phyloP scores from a whole-genome alignment of 1,140 invertebrate species.

The Saxidomus purpurata region DNA sequence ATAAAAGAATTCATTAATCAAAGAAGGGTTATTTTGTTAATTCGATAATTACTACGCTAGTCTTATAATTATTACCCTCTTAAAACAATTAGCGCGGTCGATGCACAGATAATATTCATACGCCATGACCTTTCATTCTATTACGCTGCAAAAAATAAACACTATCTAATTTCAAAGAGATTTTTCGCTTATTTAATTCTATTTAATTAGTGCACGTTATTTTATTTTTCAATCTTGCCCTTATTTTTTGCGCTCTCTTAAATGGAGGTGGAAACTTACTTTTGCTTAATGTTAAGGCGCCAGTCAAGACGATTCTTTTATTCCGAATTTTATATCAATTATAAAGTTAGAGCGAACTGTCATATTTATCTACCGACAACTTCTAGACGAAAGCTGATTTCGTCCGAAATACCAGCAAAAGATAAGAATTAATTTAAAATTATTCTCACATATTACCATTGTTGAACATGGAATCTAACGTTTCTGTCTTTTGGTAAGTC shows the following conservation, averaged over 20 bases:
- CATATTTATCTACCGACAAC: too few species aligned
- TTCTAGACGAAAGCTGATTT: too few species aligned
- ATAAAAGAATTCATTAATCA: slow-evolving; percentile 38
- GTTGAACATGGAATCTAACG: too few species aligned
- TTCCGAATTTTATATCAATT: too few species aligned
- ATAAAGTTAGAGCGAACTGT: too few species aligned
- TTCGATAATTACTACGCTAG: slow-evolving; percentile 49
- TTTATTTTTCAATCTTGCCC: background rate
- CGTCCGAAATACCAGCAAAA: too few species aligned
- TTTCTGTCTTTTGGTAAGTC: too few species aligned
- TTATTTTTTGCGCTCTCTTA: background rate
- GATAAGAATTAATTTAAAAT: too few species aligned
- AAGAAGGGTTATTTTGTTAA: slow-evolving; percentile 40
- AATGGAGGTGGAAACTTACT: background rate
- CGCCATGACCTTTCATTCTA: slow-evolving; percentile 29
- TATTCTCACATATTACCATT: too few species aligned
- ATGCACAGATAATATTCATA: slow-evolving; percentile 59
- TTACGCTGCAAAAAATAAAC: slow-evolving; percentile 48
- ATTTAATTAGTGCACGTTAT: slow-evolving; percentile 20
- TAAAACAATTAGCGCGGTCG: slow-evolving; percentile 55
- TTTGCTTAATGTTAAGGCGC: background rate
- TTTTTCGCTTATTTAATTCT: slow-evolving; percentile 40
- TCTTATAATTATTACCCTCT: slow-evolving; percentile 37
- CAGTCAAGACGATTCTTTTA: too few species aligned
- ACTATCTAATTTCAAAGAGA: slow-evolving; percentile 56